phyloP scores from a whole-genome alignment of 2,888 invertebrate genomes.

The Polymixis flavicincta region DNA sequence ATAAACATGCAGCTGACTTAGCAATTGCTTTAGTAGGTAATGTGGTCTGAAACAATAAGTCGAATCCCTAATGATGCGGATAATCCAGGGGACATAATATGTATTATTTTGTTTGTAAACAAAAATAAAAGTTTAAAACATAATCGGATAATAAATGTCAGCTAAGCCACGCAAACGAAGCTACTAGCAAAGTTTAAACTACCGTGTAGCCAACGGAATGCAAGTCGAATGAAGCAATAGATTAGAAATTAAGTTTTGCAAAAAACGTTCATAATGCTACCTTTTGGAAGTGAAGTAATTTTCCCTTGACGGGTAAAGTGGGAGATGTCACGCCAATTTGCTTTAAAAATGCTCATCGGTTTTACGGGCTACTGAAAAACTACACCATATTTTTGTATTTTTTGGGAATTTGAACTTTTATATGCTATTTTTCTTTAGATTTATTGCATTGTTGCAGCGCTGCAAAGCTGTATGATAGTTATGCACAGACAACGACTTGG shows the following conservation, averaged over 20 bases:
- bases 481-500: background rate
- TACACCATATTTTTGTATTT: background rate
- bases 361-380: background rate
- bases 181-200: conserved; percentile 42
- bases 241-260: conserved; percentile 46
- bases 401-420: background rate
- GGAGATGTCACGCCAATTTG: conserved; percentile 57
- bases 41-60: background rate
- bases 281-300: conserved; percentile 29
- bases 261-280: conserved; percentile 34
- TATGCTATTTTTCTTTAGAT: background rate
- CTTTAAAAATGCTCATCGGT: conserved; percentile 39
- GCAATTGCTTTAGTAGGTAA: background rate
- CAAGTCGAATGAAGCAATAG: conserved; percentile 54
- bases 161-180: conserved; percentile 35
- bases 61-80: background rate
- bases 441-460: background rate
- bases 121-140: conserved; percentile 29
- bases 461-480: background rate
- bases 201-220: conserved; percentile 35
- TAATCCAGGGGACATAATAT: background rate
- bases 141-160: conserved; percentile 44
- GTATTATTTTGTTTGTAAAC: conserved; percentile 13
- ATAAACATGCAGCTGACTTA: background rate
- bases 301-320: conserved; percentile 52